Base-by-base conservation (phyloP, 2,113 vertebrate genomes). In the Xiphophorus couchianus region DNA sequence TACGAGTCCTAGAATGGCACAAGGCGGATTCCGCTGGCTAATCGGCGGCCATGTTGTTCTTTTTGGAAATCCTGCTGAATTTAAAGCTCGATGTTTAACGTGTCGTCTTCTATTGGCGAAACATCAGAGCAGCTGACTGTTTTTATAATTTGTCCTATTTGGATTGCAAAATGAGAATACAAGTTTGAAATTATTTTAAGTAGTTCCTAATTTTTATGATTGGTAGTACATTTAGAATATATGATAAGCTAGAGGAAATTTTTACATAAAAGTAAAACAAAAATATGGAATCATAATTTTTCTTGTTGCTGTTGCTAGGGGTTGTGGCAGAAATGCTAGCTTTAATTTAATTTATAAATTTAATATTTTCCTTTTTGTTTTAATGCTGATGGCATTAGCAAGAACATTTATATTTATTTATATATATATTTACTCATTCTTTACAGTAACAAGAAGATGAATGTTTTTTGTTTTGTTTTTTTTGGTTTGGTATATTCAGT, bases 31-130 rank as follows among this genome's bases (percentile, higher is more conserved):
- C 42, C 14, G 61, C 31, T 71, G 30, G 42, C 27, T 35, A 17
- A 78, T 76, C 58, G 19, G 60, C 51, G 42, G n/a, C 68, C 42
- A 51, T 30, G 13, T 2, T 22, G 29, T 63, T 69, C 35, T n/a
- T 73, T 51, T n/a, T 14, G 12, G 61, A 72, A 78, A 15, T 13
- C 11, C 10, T 71, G 31, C 25, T 44, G 14, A 64, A 11, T 33
- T 48, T 19, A 10, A 11, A 63, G 28, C 29, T n/a, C 19, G 17
- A 58, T 2, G 8, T 54, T 54, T 22, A 22, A 25, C 7, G 7
- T 54, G 48, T 6, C 17, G 19, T 54, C 19, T 25, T 54, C 22
- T 54, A 8, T 25, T 22, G 51, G 6, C 17, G 17, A 22, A 54
- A 22, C 9, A 54, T 54, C 51, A 8, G 51, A 54, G 17, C 15